Base-by-base conservation (phyloP, 1,140 invertebrate species). In the Cataglyphis hispanica region DNA sequence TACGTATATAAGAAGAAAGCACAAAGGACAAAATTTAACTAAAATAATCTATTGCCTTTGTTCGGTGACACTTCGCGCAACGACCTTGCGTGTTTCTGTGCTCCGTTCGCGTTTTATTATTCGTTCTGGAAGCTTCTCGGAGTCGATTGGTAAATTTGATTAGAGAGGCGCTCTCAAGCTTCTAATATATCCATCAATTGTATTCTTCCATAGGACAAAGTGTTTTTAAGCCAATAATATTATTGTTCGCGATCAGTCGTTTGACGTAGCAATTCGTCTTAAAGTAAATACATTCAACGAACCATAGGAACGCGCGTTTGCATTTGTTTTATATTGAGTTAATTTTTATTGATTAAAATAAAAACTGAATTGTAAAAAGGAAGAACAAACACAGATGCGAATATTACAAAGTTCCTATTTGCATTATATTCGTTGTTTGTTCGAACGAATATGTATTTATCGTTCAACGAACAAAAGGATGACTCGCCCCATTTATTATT, bases 91-190 rank as follows among this genome's bases (percentile, higher is more conserved):
- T 27, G 53, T 74, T 74, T 10, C 43, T 31, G n/a, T 31, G n/a
- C 46, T 40, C 16, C 13, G n/a, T 34, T 70, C 19, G 50, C 19
- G 66, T 34, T 83, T 74, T 74, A 83, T 83, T 70, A 66, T 31
- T 58, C 50, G 16, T 43, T 81, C 78, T 83, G 67, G 67, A 72
- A 83, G 78, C 37, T 83, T 83, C 78, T 43, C 53, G 66, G 53
- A 72, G 53, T 58, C 53, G 27, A 83, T 74, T 72, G 78, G n/a
- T 19, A 74, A 83, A 72, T 83, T 83, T 83, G 72, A 72, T 83
- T 74, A 83, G 13, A 46, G 34, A 46, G 50, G 25, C 64, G 11
- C 69, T 37, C 34, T 43, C 16, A 50, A 50, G 50, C 67, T 46
- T 80, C 25, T 40, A 34, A 19, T 40, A 4, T 19, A 43, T 74